Evolutionary conservation across 2,888 invertebrate species (phyloP).

Genomic region (Cryptocephalus primarius): DNA sequence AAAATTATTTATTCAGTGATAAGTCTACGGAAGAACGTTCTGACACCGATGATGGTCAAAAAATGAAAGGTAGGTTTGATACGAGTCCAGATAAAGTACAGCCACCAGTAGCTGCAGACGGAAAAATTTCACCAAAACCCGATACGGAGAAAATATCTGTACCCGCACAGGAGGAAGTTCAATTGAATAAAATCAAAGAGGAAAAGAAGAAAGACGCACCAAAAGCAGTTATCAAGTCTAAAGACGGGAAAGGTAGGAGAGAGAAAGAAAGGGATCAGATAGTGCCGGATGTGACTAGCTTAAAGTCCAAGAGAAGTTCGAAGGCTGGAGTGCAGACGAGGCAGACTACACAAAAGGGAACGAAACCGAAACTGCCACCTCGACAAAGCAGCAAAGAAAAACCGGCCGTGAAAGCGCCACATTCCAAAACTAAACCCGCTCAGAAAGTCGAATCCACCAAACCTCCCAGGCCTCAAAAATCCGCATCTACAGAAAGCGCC

Average conservation of each 20-base stretch:
- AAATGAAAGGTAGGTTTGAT: constrained; percentile 6
- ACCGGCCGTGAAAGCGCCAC: constrained; percentile 11
- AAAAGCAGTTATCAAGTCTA: neutral
- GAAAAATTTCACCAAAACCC: neutral
- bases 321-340: constrained; percentile 19
- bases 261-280: constrained; percentile 37
- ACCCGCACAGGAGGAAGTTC: neutral
- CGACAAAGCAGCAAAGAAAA: constrained; percentile 15
- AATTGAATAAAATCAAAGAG: constrained; percentile 8
- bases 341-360: constrained; percentile 10
- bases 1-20: constrained; percentile 17
- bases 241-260: constrained; percentile 5
- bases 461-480: constrained; percentile 15
- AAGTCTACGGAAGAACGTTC: constrained; percentile 19
- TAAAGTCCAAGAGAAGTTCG: constrained; percentile 20
- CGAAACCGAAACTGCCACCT: constrained; percentile 13
- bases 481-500: constrained; percentile 12
- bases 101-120: constrained; percentile 1
- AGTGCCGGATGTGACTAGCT: constrained; percentile 32
- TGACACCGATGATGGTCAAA: constrained; percentile 14
- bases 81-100: neutral
- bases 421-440: constrained; percentile 21
- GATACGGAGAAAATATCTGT: constrained; percentile 2
- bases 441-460: constrained; percentile 14
- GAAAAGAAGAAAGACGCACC: constrained; percentile 8